Conservation (phyloP, 2,888 invertebrate species). For the Cerceris rybyensis region DNA sequence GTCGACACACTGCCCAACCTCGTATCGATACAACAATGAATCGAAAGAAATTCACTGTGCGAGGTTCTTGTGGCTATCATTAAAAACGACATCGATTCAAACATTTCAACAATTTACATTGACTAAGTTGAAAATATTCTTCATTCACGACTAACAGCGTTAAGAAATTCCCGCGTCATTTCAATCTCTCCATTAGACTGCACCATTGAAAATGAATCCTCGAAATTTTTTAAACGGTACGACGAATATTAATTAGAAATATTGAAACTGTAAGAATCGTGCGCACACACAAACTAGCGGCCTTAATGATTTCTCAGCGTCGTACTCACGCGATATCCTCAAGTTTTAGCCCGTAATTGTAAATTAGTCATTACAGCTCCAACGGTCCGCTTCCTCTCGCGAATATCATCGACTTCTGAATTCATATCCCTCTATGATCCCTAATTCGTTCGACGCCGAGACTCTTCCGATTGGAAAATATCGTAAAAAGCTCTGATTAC, state of each 20-base stretch:
- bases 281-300: slow-evolving; percentile 66
- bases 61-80: too few species aligned
- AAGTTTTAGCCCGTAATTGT: slow-evolving; percentile 43
- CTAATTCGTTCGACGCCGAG: slow-evolving; percentile 44
- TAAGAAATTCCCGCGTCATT: too few species aligned
- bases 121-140: too few species aligned
- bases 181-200: too few species aligned
- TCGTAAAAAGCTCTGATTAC: background rate
- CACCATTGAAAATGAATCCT: too few species aligned
- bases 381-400: slow-evolving; percentile 43
- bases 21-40: background rate
- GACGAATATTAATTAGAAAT: slow-evolving; percentile 5
- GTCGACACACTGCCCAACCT: slow-evolving; percentile 39
- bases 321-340: slow-evolving; percentile 45
- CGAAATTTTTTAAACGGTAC: slow-evolving; percentile 13
- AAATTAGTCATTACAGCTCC: slow-evolving; percentile 37
- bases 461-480: slow-evolving; percentile 55
- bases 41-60: background rate
- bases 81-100: too few species aligned
- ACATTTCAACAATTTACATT: too few species aligned
- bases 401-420: slow-evolving; percentile 49
- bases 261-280: slow-evolving; percentile 42
- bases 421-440: slow-evolving; percentile 42
- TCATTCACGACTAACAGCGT: too few species aligned
- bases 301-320: slow-evolving; percentile 62